phyloP scores from a whole-genome alignment of 2,797 vertebrate species.

The Fratercula arctica region DNA sequence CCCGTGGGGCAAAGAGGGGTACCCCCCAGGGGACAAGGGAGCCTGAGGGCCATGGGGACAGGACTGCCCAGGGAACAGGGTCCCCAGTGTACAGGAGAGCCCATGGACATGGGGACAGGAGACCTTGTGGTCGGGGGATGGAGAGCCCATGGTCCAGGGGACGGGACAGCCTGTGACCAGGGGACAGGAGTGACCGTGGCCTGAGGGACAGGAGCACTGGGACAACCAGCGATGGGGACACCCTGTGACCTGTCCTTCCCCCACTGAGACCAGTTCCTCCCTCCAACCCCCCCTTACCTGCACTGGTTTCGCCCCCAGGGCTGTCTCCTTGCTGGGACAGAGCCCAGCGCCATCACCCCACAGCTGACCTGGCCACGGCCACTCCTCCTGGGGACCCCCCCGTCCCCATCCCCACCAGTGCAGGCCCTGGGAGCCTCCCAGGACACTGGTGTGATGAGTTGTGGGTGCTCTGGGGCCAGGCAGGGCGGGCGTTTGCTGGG shows the following conservation, averaged over 20 bases:
- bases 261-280: neutral
- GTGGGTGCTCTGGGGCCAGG: neutral
- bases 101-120: neutral
- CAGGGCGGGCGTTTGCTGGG: neutral
- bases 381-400: neutral
- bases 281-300: neutral
- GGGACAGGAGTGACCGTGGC: neutral
- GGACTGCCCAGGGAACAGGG: neutral
- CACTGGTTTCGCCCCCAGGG: neutral
- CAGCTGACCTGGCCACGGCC: accelerated
- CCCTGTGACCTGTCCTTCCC: neutral
- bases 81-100: neutral
- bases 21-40: neutral
- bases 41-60: neutral
- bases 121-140: no score
- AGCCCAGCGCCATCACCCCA: neutral
- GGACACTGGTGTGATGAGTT: neutral
- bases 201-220: neutral
- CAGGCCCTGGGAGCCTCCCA: neutral
- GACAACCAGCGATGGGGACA: neutral
- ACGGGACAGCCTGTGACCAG: neutral
- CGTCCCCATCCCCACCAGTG: neutral
- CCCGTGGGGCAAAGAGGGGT: neutral
- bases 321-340: neutral
- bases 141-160: neutral